Base-by-base conservation (phyloP, 2,113 vertebrate genomes). In the Taurulus bubalis region DNA sequence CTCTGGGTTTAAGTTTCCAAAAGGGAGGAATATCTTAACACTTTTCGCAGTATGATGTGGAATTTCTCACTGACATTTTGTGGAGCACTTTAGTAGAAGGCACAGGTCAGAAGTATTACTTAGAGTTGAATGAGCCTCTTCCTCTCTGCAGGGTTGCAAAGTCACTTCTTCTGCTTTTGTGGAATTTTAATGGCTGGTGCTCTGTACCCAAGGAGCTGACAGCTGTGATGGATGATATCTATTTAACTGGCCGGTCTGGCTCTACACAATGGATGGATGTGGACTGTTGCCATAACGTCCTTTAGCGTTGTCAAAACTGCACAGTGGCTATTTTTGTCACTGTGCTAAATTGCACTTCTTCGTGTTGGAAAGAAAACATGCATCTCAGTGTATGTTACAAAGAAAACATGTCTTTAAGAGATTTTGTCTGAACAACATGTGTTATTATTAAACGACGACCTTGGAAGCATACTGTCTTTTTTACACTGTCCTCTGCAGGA, bases 111-210 rank as follows among this genome's bases (percentile, higher is more conserved):
- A 83, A 55, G 73, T 62, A 79, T 71, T 55, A 18, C 51, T 80
- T 71, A 30, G 75, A 79, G 80, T 38, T 70, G 77, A 64, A 63
- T n/a, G 15, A 87, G 64, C 42, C 22, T 74, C 63, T 89, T 92
- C 76, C 82, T 77, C n/a, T 84, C 51, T 16, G 51, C 40, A 26
- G 70, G 71, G 53, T 75, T 36, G 16, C 72, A 71, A 77, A 9
- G 60, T 85, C 80, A 42, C 34, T 10, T 70, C 63, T 45, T 36
- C 63, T 68, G 14, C 77, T 87, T 83, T 73, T 28, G 71, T 82
- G 91, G 93, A 94, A 92, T 94, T 93, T 92, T 86, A 93, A 92
- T 90, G 69, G 63, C 69, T 67, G 71, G 83, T 83, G 87, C 55
- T 74, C 70, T 53, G 73, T 71, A 38, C 20, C 2, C 6, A 62